Conservation (phyloP, 2,797 vertebrate genomes). For the Anisognathus igniventris region DNA sequence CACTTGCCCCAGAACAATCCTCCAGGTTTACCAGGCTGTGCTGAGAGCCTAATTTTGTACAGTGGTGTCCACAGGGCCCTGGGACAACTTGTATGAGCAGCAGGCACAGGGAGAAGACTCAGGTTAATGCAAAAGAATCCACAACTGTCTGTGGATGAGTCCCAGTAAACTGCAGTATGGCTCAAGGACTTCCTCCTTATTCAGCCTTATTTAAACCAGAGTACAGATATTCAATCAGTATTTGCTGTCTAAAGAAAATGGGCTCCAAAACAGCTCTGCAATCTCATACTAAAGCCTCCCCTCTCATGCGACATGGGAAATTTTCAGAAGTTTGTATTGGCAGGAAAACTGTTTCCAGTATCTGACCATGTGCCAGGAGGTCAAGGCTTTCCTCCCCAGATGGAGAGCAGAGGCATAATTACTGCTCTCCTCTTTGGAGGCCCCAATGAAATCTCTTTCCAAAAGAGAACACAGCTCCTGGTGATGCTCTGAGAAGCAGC, state of each 20-base stretch:
- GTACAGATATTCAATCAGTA: background rate
- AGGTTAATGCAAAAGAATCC: background rate
- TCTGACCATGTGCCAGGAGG: conserved; percentile 1
- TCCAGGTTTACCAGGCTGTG: background rate
- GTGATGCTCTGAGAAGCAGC: background rate
- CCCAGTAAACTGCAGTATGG: background rate
- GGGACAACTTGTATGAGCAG: background rate
- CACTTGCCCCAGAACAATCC: background rate
- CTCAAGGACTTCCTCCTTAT: background rate
- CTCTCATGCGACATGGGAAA: background rate
- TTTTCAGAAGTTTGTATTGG: conserved; percentile 12
- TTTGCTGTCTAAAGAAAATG: background rate
- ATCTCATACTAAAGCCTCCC: background rate
- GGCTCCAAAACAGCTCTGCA: background rate
- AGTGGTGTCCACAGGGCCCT: background rate
- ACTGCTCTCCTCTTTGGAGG: background rate
- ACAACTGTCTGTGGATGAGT: background rate
- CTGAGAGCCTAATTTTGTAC: background rate
- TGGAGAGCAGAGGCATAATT: background rate
- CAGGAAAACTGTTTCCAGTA: background rate
- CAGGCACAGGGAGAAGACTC: background rate
- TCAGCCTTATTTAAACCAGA: background rate
- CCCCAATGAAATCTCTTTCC: background rate
- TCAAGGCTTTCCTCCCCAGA: conserved; percentile 6
- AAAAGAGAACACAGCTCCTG: background rate